These are phyloP conservation scores for Spodoptera frugiperda DNA, from an alignment of 1,140 invertebrate species.

Conservation along the genomic window DNA sequence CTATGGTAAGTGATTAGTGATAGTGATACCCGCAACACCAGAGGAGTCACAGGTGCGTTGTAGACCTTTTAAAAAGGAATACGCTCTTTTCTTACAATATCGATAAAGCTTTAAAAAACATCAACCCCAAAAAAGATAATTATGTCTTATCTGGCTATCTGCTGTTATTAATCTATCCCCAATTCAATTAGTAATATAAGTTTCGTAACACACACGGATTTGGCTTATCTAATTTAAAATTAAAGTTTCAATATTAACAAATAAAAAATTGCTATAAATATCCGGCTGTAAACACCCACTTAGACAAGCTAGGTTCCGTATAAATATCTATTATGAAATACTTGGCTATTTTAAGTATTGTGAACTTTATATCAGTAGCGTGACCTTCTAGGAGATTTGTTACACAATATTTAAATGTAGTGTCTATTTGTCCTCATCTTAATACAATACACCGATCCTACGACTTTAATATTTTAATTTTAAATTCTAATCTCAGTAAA, in stretches of 20 bases:
- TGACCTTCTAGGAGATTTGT: not conserved
- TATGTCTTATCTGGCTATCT: not conserved
- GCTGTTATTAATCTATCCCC: not conserved
- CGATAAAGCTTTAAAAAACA: too few relatives aligned
- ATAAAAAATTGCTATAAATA: slow-evolving; percentile 19
- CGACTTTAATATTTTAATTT: too few relatives aligned
- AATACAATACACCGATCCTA: too few relatives aligned
- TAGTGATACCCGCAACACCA: too few relatives aligned
- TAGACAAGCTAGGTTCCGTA: slow-evolving; percentile 22
- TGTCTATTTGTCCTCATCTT: too few relatives aligned
- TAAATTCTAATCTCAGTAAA: too few relatives aligned
- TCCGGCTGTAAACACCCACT: slow-evolving; percentile 28
- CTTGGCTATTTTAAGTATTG: not conserved
- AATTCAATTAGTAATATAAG: not conserved
- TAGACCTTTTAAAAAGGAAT: too few relatives aligned
- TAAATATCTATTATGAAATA: not conserved
- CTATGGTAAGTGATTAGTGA: too few relatives aligned
- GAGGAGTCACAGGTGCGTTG: too few relatives aligned
- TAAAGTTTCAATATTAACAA: slow-evolving; percentile 21
- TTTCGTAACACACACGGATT: slow-evolving; percentile 22
- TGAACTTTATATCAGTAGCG: not conserved
- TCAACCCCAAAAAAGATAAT: too few relatives aligned
- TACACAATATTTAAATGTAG: not conserved
- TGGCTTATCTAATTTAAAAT: not conserved
- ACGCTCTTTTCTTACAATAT: too few relatives aligned